Evolutionary conservation across 2,888 invertebrate species (phyloP).

Genomic region (Eupithecia pulchellata): DNA sequence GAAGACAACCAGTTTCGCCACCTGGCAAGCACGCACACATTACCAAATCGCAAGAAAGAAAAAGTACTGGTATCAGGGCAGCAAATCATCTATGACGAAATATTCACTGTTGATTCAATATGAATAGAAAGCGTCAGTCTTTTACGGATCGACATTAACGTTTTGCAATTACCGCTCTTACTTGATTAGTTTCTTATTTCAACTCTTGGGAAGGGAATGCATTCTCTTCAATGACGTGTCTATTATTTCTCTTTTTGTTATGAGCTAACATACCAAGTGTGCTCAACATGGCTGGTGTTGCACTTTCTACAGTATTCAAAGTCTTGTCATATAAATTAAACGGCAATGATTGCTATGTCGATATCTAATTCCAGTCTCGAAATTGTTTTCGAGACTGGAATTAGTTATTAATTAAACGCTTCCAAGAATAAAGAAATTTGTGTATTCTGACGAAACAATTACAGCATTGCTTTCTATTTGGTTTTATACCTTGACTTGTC

Average conservation of each 20-base stretch:
- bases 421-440: background rate
- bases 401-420: background rate
- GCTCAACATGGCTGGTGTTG: conserved; percentile 41
- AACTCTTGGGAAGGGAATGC: conserved; percentile 56
- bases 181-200: conserved; percentile 66
- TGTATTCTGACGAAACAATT: background rate
- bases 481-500: background rate
- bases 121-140: conserved; percentile 61
- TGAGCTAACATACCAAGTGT: conserved; percentile 24
- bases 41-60: conserved; percentile 51
- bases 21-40: conserved; percentile 61
- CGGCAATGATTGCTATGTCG: conserved; percentile 37
- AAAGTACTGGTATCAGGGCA: conserved; percentile 30
- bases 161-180: conserved; percentile 60
- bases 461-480: background rate
- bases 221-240: conserved; percentile 54
- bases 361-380: background rate
- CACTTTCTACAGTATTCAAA: conserved; percentile 59
- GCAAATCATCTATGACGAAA: conserved; percentile 43
- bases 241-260: conserved; percentile 61
- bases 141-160: conserved; percentile 54
- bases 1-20: conserved; percentile 75
- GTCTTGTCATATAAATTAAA: conserved; percentile 18
- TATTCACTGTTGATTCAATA: conserved; percentile 49
- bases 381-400: too few relatives aligned